Conservation (phyloP, 2,797 vertebrate species). For the Arnoldichthys spilopterus region DNA sequence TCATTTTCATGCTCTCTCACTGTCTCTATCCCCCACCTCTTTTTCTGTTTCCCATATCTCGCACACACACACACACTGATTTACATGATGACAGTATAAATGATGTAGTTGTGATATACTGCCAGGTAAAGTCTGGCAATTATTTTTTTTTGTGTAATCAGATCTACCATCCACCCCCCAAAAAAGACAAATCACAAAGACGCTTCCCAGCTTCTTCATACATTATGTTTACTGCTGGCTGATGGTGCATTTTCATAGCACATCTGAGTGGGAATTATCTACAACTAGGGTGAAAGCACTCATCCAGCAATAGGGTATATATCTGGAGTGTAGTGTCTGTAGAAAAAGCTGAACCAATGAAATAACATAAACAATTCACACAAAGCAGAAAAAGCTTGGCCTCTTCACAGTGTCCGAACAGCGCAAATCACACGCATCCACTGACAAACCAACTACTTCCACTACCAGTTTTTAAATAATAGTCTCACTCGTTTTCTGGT, state of each 20-base stretch:
- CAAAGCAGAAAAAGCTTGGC: conserved; percentile 4
- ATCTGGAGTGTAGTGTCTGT: conserved; percentile 57
- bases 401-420: conserved; percentile 14
- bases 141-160: conserved; percentile 26
- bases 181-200: conserved; percentile 38
- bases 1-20: not conserved
- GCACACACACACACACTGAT: conserved; percentile 43
- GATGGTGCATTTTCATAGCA: conserved; percentile 61
- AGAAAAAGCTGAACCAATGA: conserved; percentile 65
- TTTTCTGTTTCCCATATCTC: conserved; percentile 21
- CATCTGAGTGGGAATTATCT: conserved; percentile 70
- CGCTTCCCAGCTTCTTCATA: conserved; percentile 53
- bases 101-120: conserved; percentile 1
- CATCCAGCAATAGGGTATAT: conserved; percentile 50
- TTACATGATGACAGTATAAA: conserved; percentile 4
- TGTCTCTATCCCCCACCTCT: not conserved
- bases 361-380: conserved; percentile 58
- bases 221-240: conserved; percentile 65
- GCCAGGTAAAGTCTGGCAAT: conserved; percentile 15
- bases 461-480: not conserved
- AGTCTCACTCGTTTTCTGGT: too few species aligned
- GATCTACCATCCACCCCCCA: not conserved
- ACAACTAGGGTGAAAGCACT: conserved; percentile 50
- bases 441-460: not conserved
- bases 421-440: not conserved